A percentile compares a stretch with the other conserved stretches of the same genome.
Evolutionary conservation across 2,888 invertebrate species (phyloP).

Genomic region (Strigamia maritima): DNA sequence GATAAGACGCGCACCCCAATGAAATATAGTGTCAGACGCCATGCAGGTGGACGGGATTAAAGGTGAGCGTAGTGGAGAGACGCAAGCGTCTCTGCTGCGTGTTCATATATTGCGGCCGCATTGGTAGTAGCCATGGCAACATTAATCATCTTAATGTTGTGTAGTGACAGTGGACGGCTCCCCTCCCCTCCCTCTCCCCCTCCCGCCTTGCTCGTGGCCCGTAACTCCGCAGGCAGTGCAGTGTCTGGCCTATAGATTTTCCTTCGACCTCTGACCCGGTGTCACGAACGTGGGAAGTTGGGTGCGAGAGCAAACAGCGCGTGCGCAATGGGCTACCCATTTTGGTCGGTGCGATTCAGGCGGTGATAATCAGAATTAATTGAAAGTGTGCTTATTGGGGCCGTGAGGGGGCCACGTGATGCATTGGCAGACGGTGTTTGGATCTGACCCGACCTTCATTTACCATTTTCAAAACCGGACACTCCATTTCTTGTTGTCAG

Average conservation of each 20-base stretch:
- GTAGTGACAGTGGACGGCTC: slow-evolving; percentile 25
- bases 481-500: not conserved
- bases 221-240: slow-evolving; percentile 21
- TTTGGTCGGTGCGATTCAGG: slow-evolving; percentile 12
- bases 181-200: not conserved
- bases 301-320: slow-evolving; percentile 27
- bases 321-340: not conserved
- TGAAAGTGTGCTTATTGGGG: slow-evolving; percentile 36
- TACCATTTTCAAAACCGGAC: slow-evolving; percentile 1
- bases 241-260: slow-evolving; percentile 29
- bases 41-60: slow-evolving; percentile 21
- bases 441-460: not conserved
- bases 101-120: slow-evolving; percentile 6
- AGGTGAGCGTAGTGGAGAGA: not conserved
- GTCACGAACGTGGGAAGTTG: slow-evolving; percentile 26
- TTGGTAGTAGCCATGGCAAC: slow-evolving; percentile 16
- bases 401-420: slow-evolving; percentile 13
- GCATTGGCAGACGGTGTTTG: slow-evolving; percentile 1
- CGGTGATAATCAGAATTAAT: slow-evolving; percentile 37
- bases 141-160: slow-evolving; percentile 27
- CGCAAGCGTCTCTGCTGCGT: not conserved
- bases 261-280: not conserved
- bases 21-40: slow-evolving; percentile 26
- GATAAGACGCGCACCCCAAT: not conserved
- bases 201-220: not conserved